These are phyloP conservation scores for Drosophila neotestacea DNA, from an alignment of 2,888 invertebrate species.

Conservation along the genomic window DNA sequence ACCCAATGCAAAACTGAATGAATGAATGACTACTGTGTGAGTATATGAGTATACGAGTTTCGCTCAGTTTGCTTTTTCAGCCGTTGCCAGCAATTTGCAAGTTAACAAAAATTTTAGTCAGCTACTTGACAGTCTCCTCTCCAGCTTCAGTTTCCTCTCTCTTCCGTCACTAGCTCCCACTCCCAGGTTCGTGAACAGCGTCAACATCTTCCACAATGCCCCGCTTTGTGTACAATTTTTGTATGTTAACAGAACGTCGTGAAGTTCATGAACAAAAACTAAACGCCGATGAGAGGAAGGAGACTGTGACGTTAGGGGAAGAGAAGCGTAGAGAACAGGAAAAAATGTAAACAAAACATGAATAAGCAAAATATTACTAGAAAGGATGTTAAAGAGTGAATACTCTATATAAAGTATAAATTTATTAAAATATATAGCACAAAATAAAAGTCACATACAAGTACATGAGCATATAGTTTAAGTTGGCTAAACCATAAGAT, in stretches of 20 bases:
- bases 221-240: constrained; percentile 46
- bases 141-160: background rate
- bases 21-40: constrained; percentile 28
- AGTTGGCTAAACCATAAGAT: too few relatives aligned
- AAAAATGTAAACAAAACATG: constrained; percentile 43
- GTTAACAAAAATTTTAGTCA: constrained; percentile 66
- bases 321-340: constrained; percentile 13
- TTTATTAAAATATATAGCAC: too few relatives aligned
- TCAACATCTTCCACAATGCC: constrained; percentile 51
- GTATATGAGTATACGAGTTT: constrained; percentile 9
- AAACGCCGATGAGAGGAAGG: constrained; percentile 7
- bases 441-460: too few relatives aligned
- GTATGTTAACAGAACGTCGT: constrained; percentile 34
- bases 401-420: constrained; percentile 26
- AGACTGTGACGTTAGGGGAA: constrained; percentile 4
- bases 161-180: background rate
- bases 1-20: constrained; percentile 25
- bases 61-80: constrained; percentile 24
- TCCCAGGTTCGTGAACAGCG: constrained; percentile 21
- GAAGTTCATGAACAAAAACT: constrained; percentile 71
- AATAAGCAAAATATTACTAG: background rate
- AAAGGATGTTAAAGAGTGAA: constrained; percentile 4
- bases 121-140: constrained; percentile 58
- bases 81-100: constrained; percentile 56
- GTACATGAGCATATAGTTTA: too few relatives aligned